These are phyloP conservation scores for Menidia menidia DNA, from an alignment of 2,797 vertebrate genomes.

Conservation along the genomic window DNA sequence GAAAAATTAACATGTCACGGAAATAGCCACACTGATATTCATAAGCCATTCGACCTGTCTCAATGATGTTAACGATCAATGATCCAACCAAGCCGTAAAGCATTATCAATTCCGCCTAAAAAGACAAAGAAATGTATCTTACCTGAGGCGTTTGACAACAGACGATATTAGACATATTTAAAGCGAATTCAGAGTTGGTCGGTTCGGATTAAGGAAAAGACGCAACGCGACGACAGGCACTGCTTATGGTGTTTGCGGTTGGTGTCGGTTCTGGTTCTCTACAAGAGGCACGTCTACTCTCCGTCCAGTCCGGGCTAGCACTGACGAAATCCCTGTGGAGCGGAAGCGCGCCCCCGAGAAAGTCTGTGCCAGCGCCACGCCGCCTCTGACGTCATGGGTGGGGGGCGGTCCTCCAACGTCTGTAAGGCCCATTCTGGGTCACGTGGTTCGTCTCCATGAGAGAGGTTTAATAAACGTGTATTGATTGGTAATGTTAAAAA, in stretches of 20 bases:
- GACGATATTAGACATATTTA: slow-evolving; percentile 87
- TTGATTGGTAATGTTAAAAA: not conserved
- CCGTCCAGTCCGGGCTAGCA: slow-evolving; percentile 10
- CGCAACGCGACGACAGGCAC: slow-evolving; percentile 60
- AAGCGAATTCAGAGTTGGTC: slow-evolving; percentile 77
- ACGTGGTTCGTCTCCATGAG: not conserved
- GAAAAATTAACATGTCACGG: fast-evolving
- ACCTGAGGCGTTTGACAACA: slow-evolving; percentile 83
- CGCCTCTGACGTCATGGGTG: slow-evolving; percentile 18
- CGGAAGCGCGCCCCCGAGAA: slow-evolving; percentile 61
- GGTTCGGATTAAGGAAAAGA: slow-evolving; percentile 53
- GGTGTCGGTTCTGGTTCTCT: not conserved
- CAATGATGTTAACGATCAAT: not conserved
- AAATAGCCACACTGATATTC: fast-evolving
- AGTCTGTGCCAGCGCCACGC: slow-evolving; percentile 28
- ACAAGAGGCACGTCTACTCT: slow-evolving; percentile 25
- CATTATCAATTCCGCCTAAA: not conserved
- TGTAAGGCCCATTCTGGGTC: not conserved
- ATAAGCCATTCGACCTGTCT: not conserved
- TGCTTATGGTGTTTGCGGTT: slow-evolving; percentile 15
- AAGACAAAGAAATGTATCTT: slow-evolving; percentile 42
- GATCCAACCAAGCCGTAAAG: slow-evolving; percentile 9
- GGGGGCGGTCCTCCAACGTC: slow-evolving; percentile 22
- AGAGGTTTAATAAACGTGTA: not conserved
- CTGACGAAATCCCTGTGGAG: slow-evolving; percentile 11